Base-by-base conservation (phyloP, 2,888 invertebrate genomes). In the Lamellibrachia satsuma region DNA sequence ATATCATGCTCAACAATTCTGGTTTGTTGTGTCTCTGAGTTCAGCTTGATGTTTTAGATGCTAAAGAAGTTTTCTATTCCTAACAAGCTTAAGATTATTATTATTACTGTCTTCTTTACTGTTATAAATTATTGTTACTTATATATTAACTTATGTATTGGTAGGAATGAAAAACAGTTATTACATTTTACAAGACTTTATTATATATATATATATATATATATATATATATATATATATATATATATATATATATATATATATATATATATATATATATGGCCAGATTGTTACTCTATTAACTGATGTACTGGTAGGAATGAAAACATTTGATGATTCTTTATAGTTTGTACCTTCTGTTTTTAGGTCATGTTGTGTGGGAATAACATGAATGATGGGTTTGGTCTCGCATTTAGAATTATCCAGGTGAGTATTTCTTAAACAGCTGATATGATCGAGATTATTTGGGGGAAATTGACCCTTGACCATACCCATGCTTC, bases 301-400 rank as follows among this genome's bases (percentile, higher is more conserved):
- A 39, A 39, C 39, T 39, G 39, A 22, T 75, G n/a, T 11, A 75
- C n/a, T 75, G 75, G n/a, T 22, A 75, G 75, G 57, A n/a, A 75
- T 22, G 75, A 75, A 75, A 75, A 75, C 75, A 22, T n/a, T 15
- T 75, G 15, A 75, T 75, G 75, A n/a, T 75, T 4, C 75, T 22
- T n/a, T 75, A 22, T 75, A 39, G 22, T 75, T 55, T 7, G 22
- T 75, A 22, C 22, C 1, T 91, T 93, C 60, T 11, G 55, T 93
- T 94, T 39, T 51, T 94, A 96, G 96, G 94, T 96, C n/a, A 93
- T 96, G 52, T 93, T 96, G 90, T 95, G 95, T 95, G 96, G 96
- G 51, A 95, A 95, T 75, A 95, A 95, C 90, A 94, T 96, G 51
- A 94, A 95, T 92, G 95, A 94, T 91, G 95, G 96, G 27, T 96